These are phyloP conservation scores for Heterochromis multidens DNA, from an alignment of 2,113 vertebrate genomes.

Conservation along the genomic window DNA sequence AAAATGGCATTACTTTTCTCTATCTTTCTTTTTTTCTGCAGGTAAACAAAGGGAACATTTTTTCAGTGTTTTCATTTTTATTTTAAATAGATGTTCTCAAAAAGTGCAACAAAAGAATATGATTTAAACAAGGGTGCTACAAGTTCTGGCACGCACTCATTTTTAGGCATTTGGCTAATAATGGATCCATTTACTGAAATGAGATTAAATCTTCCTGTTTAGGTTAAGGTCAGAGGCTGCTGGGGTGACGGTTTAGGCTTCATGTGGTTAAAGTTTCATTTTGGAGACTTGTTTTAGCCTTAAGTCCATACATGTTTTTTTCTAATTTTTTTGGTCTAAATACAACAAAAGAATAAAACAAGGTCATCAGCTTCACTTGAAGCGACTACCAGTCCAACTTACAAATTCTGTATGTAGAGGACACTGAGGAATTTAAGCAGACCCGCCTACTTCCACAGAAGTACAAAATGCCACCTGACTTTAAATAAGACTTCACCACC, in stretches of 20 bases:
- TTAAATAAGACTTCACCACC: neutral
- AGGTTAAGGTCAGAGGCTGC: neutral
- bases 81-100: neutral
- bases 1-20: neutral
- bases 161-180: neutral
- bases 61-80: neutral
- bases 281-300: neutral
- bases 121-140: neutral
- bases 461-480: neutral
- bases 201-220: neutral
- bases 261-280: neutral
- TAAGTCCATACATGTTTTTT: too few species aligned
- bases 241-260: neutral
- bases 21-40: neutral
- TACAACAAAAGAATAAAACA: neutral
- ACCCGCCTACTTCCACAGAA: neutral
- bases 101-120: neutral
- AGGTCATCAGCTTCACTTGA: neutral
- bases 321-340: neutral
- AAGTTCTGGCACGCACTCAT: neutral
- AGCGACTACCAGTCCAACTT: neutral
- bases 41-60: neutral
- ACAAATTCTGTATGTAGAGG: neutral
- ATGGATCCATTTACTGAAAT: neutral
- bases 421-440: neutral